These are phyloP conservation scores for Manis crassicaudata DNA, from an alignment of 2,797 vertebrate species.

Conservation along the genomic window DNA sequence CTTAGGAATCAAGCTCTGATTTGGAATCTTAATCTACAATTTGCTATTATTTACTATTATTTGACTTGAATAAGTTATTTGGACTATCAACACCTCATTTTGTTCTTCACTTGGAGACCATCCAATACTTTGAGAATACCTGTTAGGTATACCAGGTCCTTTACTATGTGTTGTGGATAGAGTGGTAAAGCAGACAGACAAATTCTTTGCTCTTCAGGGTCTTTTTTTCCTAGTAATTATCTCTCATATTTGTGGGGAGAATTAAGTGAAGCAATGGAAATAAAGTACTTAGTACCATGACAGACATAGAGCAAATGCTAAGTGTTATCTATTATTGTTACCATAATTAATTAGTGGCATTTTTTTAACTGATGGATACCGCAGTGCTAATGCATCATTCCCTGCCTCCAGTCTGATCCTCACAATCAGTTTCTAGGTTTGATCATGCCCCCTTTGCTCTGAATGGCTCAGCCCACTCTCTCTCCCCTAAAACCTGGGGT, in stretches of 20 bases:
- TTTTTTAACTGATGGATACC: neutral
- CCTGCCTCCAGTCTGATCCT: neutral
- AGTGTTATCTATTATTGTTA: neutral
- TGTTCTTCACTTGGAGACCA: neutral
- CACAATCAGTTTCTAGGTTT: neutral
- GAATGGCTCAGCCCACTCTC: neutral
- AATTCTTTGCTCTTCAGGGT: neutral
- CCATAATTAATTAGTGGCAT: neutral
- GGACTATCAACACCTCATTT: neutral
- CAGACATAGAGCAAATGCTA: neutral
- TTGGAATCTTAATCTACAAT: neutral
- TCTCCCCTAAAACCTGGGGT: neutral
- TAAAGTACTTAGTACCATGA: neutral
- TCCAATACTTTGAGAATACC: neutral
- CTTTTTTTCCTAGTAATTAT: neutral
- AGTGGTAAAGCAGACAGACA: neutral
- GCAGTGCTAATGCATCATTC: neutral
- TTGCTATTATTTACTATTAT: neutral
- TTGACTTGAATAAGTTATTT: neutral
- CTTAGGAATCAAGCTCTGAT: neutral
- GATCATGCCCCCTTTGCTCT: neutral
- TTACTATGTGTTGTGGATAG: neutral
- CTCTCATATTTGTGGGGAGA: neutral
- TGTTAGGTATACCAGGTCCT: neutral
- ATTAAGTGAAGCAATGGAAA: neutral